Evolutionary conservation across 2,797 vertebrate species (phyloP).

Genomic region (Crenichthys baileyi): DNA sequence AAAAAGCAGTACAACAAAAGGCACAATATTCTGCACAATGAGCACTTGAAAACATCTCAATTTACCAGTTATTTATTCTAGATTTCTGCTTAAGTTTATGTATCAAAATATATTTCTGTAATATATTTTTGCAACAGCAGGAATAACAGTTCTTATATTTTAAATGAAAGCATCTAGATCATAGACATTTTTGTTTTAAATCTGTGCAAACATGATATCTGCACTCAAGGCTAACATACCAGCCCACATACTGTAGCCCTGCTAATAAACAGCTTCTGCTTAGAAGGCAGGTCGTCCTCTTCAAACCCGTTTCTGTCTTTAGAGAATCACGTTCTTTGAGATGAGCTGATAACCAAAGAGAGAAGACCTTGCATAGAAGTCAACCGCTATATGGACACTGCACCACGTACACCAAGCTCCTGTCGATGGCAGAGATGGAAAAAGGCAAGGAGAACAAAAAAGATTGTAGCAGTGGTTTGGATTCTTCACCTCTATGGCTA

Average conservation of each 20-base stretch:
- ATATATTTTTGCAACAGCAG: not conserved
- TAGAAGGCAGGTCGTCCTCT: not conserved
- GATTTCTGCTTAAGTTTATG: not conserved
- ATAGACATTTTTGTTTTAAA: not conserved
- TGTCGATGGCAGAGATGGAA: not conserved
- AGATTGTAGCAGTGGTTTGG: not conserved
- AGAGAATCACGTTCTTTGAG: conserved; percentile 86
- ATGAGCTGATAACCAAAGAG: conserved; percentile 74
- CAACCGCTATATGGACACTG: not conserved
- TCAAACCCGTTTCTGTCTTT: conserved; percentile 20
- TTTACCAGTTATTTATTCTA: not conserved
- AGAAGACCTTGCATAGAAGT: not conserved
- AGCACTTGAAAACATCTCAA: not conserved
- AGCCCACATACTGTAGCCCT: not conserved
- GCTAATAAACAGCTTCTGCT: not conserved
- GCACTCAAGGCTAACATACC: not conserved
- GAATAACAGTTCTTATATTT: not conserved
- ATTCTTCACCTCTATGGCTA: not conserved
- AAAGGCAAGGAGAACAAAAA: not conserved
- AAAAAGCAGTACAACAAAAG: not conserved
- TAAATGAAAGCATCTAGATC: not conserved
- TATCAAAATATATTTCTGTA: not conserved
- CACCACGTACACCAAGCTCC: not conserved
- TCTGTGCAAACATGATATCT: not conserved
- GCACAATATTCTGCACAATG: not conserved